Conservation (phyloP, 1,140 invertebrate genomes). For the Calosoma granatense region DNA sequence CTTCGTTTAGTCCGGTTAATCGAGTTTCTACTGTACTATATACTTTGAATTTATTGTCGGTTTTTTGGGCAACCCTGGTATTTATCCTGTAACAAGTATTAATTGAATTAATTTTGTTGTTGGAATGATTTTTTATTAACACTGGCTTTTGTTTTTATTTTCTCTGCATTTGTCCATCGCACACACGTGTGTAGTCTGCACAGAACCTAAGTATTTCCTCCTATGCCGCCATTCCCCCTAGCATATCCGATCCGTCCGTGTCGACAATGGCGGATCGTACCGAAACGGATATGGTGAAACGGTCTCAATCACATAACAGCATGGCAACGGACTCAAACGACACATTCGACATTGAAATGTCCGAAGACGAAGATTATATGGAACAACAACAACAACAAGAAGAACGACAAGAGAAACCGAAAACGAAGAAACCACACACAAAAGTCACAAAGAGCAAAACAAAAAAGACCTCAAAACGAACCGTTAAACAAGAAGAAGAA, state of each 20-base stretch:
- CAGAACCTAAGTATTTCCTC: constrained; percentile 6
- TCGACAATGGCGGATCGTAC: not conserved
- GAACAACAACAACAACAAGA: not conserved
- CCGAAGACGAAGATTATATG: not conserved
- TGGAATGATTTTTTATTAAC: not conserved
- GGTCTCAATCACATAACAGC: not conserved
- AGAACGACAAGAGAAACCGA: not conserved
- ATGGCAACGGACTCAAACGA: not conserved
- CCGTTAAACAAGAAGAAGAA: not conserved
- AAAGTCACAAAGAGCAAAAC: not conserved
- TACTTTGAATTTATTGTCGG: too few relatives aligned
- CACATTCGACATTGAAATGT: not conserved
- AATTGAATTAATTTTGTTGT: not conserved
- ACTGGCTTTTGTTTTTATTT: not conserved
- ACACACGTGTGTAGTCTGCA: constrained; percentile 13
- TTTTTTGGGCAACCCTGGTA: too few relatives aligned
- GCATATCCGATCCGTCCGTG: not conserved
- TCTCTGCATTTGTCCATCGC: constrained; percentile 1
- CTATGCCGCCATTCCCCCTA: not conserved
- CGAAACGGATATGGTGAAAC: not conserved
- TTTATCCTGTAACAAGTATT: not conserved
- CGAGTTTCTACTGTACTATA: too few relatives aligned
- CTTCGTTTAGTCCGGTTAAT: too few relatives aligned
- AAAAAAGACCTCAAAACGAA: not conserved
- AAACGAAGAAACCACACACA: not conserved